phyloP scores from a whole-genome alignment of 2,113 vertebrate species.

The Misgurnus anguillicaudatus region DNA sequence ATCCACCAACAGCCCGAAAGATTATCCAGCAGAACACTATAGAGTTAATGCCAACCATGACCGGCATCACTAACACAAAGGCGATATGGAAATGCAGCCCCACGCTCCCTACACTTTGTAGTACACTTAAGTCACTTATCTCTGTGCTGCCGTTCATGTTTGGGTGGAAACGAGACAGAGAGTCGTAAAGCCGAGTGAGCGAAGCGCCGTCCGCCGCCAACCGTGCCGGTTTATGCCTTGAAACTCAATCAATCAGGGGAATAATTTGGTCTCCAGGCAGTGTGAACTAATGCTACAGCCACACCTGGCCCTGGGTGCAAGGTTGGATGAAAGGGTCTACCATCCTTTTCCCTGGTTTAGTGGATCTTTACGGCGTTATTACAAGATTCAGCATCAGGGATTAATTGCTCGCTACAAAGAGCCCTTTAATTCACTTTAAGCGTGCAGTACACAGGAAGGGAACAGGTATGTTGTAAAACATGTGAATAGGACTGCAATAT shows the following conservation, averaged over 20 bases:
- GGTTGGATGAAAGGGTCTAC: slow-evolving; percentile 20
- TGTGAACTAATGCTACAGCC: slow-evolving; percentile 38
- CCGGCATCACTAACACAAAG: slow-evolving; percentile 21
- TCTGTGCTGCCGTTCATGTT: slow-evolving; percentile 29
- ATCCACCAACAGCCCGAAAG: slow-evolving; percentile 28
- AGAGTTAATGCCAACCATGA: slow-evolving; percentile 40
- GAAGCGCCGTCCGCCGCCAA: slow-evolving; percentile 39
- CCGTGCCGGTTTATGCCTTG: slow-evolving; percentile 52
- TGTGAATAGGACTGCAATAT: too few relatives aligned
- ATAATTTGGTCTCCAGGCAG: slow-evolving; percentile 57
- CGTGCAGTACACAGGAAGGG: slow-evolving; percentile 19
- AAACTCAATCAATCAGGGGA: slow-evolving; percentile 60
- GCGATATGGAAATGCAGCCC: slow-evolving; percentile 44
- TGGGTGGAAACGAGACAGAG: slow-evolving; percentile 29
- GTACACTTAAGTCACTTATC: slow-evolving; percentile 55
- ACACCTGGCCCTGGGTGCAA: slow-evolving; percentile 21
- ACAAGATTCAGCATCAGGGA: slow-evolving; percentile 54
- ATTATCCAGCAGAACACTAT: slow-evolving; percentile 28
- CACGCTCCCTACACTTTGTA: slow-evolving; percentile 38
- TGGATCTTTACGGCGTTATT: slow-evolving; percentile 46
- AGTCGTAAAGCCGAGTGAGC: slow-evolving; percentile 44
- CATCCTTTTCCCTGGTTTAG: slow-evolving; percentile 30
- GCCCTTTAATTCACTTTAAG: slow-evolving; percentile 48
- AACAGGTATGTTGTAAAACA: slow-evolving; percentile 11
- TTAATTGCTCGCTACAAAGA: slow-evolving; percentile 57